Evolutionary conservation across 2,113 vertebrate genomes (phyloP).

Genomic region (Turnix velox): DNA sequence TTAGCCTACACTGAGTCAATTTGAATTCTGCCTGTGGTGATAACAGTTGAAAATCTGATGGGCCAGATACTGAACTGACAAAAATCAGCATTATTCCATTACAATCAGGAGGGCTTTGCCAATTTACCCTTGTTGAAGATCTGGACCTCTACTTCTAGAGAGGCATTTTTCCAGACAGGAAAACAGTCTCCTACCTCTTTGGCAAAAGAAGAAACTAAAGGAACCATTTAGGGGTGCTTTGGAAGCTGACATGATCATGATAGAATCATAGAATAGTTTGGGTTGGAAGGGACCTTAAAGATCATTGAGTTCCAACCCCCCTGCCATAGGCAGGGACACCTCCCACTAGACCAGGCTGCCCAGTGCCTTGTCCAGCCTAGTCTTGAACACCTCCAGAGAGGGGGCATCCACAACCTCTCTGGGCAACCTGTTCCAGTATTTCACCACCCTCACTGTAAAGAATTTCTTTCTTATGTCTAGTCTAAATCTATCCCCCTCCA

Average conservation of each 20-base stretch:
- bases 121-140: constrained; percentile 41
- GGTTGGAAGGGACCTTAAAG: too few species aligned
- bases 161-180: constrained; percentile 57
- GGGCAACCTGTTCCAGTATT: too few species aligned
- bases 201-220: constrained; percentile 41
- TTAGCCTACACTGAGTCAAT: constrained; percentile 63
- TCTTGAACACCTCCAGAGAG: too few species aligned
- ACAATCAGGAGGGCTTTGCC: constrained; percentile 36
- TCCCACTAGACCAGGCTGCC: too few species aligned
- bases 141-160: constrained; percentile 39
- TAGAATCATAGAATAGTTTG: too few species aligned
- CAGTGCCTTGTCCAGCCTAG: too few species aligned
- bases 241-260: not conserved
- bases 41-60: constrained; percentile 67
- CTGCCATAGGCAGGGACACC: too few species aligned
- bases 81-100: constrained; percentile 33
- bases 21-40: constrained; percentile 68
- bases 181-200: constrained; percentile 48
- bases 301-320: too few species aligned
- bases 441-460: too few species aligned
- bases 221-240: not conserved
- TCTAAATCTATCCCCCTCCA: too few species aligned
- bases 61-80: constrained; percentile 42
- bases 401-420: too few species aligned
- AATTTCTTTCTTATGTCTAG: too few species aligned